Conservation (phyloP, 2,797 vertebrate genomes). For the Adrianichthys oophorus region DNA sequence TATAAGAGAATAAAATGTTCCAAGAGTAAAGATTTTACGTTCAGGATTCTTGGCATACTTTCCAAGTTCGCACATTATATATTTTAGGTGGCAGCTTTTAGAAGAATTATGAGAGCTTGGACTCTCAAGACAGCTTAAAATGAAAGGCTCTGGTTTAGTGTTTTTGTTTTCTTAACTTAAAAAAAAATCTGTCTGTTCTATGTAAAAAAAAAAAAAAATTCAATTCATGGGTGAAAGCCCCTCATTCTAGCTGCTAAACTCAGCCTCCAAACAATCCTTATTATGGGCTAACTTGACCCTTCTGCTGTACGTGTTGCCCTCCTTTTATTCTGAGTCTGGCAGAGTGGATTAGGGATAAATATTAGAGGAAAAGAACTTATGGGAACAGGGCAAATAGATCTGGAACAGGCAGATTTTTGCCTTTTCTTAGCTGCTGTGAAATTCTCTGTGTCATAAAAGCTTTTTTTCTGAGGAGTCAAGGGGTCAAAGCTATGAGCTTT, state of each 20-base stretch:
- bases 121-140: constrained; percentile 19
- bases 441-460: constrained; percentile 33
- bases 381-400: constrained; percentile 42
- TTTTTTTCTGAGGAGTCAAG: constrained; percentile 55
- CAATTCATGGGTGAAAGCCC: constrained; percentile 33
- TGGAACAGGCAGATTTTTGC: constrained; percentile 33
- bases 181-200: constrained; percentile 24
- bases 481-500: constrained; percentile 70
- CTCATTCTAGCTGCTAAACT: constrained; percentile 41
- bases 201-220: constrained; percentile 34
- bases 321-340: constrained; percentile 55
- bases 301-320: constrained; percentile 40
- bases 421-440: constrained; percentile 39
- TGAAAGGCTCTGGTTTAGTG: background rate
- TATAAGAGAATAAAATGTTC: constrained; percentile 22
- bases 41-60: constrained; percentile 6
- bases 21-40: constrained; percentile 17
- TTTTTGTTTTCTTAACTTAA: constrained; percentile 20
- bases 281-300: constrained; percentile 49
- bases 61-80: constrained; percentile 32
- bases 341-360: constrained; percentile 57
- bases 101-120: constrained; percentile 28
- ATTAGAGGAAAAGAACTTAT: constrained; percentile 58
- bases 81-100: constrained; percentile 24
- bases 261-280: constrained; percentile 42